These are phyloP conservation scores for Spilogale gracilis DNA, from an alignment of 2,113 vertebrate species.

Conservation along the genomic window DNA sequence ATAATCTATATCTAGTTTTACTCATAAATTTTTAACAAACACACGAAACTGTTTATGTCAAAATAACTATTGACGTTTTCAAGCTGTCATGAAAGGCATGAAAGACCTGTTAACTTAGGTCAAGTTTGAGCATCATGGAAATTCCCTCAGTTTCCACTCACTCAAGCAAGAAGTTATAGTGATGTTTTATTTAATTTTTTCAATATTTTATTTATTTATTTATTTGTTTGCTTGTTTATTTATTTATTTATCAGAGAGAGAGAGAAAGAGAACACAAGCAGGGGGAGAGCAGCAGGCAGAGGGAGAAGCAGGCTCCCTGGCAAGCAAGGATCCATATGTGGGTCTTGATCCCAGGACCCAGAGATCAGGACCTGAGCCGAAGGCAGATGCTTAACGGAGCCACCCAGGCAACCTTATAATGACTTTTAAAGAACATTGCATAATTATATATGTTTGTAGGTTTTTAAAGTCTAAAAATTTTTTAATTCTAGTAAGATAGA, in stretches of 20 bases:
- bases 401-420: neutral
- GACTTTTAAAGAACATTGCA: neutral
- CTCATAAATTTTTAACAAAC: neutral
- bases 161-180: neutral
- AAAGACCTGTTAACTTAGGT: neutral
- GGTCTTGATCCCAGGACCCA: no score
- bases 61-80: slow-evolving; percentile 25
- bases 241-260: no score
- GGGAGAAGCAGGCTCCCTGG: no score
- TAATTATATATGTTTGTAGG: neutral
- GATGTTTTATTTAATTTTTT: neutral
- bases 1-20: neutral
- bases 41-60: neutral
- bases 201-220: no score
- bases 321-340: no score
- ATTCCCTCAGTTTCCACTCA: neutral
- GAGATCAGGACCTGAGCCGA: no score
- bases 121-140: neutral
- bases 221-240: no score
- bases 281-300: no score
- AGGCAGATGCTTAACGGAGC: no score
- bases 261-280: no score
- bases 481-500: neutral
- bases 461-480: neutral
- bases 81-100: neutral